These are phyloP conservation scores for Cassiopea andromeda DNA, from an alignment of 30 jellyfish, hydroid and myxozoan genomes.

Conservation along the genomic window DNA sequence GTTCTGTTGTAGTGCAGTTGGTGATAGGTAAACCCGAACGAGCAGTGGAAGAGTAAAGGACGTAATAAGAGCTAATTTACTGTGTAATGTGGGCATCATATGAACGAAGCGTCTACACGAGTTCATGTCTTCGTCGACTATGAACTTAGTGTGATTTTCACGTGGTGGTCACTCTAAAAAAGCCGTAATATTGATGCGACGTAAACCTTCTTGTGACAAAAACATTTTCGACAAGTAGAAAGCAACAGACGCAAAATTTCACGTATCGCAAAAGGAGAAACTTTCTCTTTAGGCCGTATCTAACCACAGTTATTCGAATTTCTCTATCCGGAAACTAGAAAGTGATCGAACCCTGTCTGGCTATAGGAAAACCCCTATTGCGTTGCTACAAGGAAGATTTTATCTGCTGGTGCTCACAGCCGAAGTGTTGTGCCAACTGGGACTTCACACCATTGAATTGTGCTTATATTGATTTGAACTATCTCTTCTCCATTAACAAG, in stretches of 20 bases:
- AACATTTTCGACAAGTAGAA: not conserved
- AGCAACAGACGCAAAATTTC: not conserved
- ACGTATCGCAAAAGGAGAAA: not conserved
- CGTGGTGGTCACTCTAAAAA: not conserved
- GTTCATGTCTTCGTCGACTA: not conserved
- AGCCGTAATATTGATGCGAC: not conserved
- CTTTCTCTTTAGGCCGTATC: not conserved
- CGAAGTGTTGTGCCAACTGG: not conserved
- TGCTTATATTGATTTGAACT: not conserved
- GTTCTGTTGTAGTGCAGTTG: no score
- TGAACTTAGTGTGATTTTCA: not conserved
- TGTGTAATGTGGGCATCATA: no score
- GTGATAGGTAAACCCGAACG: no score
- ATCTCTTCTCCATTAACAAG: not conserved
- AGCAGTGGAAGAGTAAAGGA: no score
- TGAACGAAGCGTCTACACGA: no score
- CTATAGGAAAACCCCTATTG: not conserved
- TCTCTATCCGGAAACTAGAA: not conserved
- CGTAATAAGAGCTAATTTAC: no score
- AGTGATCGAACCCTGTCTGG: not conserved
- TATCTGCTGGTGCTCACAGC: not conserved
- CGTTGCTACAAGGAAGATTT: not conserved
- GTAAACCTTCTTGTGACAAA: not conserved
- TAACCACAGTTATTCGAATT: not conserved
- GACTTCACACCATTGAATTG: conserved; percentile 7